Evolutionary conservation across 2,888 invertebrate species (phyloP).

Genomic region (Drosophila engyochracea): DNA sequence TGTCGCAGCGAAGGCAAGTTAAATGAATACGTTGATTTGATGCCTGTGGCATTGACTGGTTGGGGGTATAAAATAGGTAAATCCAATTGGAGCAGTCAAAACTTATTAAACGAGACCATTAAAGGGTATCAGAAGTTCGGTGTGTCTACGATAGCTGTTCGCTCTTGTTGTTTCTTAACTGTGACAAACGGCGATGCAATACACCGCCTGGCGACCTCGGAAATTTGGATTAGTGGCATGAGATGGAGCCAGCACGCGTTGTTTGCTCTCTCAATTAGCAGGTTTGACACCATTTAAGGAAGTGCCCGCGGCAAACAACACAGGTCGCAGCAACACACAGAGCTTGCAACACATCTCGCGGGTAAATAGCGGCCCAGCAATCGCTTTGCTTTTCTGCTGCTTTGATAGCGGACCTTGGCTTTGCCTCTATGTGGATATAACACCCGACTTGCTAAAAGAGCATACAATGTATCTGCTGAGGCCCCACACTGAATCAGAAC

Average conservation of each 20-base stretch:
- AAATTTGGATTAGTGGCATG: conserved; percentile 56
- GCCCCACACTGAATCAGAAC: background rate
- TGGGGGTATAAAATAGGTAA: background rate
- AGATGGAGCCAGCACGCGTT: conserved; percentile 69
- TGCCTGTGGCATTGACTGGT: background rate
- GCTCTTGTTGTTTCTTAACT: background rate
- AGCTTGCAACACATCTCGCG: conserved; percentile 65
- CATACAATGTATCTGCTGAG: background rate
- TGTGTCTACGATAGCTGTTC: background rate
- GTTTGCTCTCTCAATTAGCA: conserved; percentile 69
- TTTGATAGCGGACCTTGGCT: conserved; percentile 21
- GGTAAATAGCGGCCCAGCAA: conserved; percentile 56
- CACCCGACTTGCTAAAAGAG: conserved; percentile 2
- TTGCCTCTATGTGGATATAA: conserved; percentile 15
- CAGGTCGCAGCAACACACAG: conserved; percentile 33
- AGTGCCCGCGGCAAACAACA: conserved; percentile 49
- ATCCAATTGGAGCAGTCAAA: background rate
- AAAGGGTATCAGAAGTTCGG: background rate
- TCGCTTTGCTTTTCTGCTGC: conserved; percentile 15
- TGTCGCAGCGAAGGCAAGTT: no score
- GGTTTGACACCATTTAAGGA: conserved; percentile 57
- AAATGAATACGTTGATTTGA: background rate
- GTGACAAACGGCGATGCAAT: background rate
- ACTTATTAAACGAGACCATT: background rate
- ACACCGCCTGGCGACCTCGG: conserved; percentile 1